Percentiles rank a stretch among this genome's conserved stretches.
Evolutionary conservation across 2,888 invertebrate species (phyloP).

Genomic region (Tetropium fuscum): DNA sequence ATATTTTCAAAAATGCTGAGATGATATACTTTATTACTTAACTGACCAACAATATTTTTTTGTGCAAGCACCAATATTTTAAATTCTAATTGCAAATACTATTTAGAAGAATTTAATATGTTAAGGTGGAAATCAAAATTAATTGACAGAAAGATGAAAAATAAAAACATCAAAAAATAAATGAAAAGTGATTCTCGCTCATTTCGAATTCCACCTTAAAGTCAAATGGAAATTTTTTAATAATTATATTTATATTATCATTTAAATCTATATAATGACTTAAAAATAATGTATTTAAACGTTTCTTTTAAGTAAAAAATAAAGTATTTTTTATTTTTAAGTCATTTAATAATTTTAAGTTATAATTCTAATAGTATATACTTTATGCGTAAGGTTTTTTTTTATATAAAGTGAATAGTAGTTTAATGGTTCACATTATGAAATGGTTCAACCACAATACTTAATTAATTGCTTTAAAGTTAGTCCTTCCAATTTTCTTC

Average conservation of each 20-base stretch:
- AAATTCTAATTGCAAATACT: constrained; percentile 50
- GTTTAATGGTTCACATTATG: constrained; percentile 39
- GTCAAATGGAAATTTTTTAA: constrained; percentile 37
- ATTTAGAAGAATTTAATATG: constrained; percentile 41
- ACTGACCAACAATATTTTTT: constrained; percentile 55
- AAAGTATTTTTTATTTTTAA: constrained; percentile 48
- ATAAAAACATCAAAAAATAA: constrained; percentile 37
- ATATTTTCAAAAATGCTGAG: constrained; percentile 35
- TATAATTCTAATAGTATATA: constrained; percentile 36
- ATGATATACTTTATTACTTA: constrained; percentile 50
- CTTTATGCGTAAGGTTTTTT: constrained; percentile 27
- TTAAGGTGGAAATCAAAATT: constrained; percentile 45
- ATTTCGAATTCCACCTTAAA: constrained; percentile 38
- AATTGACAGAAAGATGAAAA: constrained; percentile 31
- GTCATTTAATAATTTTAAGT: constrained; percentile 38
- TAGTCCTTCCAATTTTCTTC: background rate
- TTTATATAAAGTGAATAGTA: constrained; percentile 30
- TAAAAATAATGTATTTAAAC: constrained; percentile 43
- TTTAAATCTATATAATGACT: constrained; percentile 45
- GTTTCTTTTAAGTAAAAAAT: constrained; percentile 43
- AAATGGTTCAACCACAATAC: constrained; percentile 40
- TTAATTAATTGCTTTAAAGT: constrained; percentile 19
- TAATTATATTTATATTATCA: constrained; percentile 31
- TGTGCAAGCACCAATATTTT: constrained; percentile 61
- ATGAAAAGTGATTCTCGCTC: constrained; percentile 26